Base-by-base conservation (phyloP, 2,888 invertebrate genomes). In the Dasypogon diadema region DNA sequence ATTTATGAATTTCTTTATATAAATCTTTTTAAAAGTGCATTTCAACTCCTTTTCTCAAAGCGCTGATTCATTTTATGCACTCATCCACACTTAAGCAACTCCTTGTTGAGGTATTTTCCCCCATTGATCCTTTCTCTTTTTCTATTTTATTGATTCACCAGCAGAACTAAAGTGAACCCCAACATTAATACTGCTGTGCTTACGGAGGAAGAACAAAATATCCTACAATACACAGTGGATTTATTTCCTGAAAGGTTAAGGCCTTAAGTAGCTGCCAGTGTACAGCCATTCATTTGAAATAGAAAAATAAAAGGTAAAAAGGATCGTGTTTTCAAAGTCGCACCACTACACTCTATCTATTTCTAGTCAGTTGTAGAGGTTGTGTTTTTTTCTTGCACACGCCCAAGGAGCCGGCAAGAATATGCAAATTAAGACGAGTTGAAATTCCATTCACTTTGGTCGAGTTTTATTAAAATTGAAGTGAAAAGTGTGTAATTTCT, bases 391-490 rank as follows among this genome's bases (percentile, higher is more conserved):
- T n/a, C 22, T 14, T 34, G 6, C 37, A 37, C 37, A 60, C 34
- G 18, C 34, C 37, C 37, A 26, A 42, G 42, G n/a, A 12, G 1
- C 42, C 8, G 42, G 60, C 37, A 37, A 37, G 60, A 60, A 37
- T 60, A 60, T 60, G 60, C 60, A 60, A 60, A 60, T 60, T 60
- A 60, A 60, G 60, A 42, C 42, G 42, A 60, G 37, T 60, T 60
- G 37, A 60, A 60, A 60, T 60, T 60, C 60, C 60, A 60, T 60
- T 60, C 21, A 21, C 2, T 60, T 30, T 37, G 60, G 60, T 60
- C 60, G 34, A 60, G 37, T 60, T 60, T 60, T 60, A 60, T 60
- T 60, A 60, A 60, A 60, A 60, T 60, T 60, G 60, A 60, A 60
- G 37, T 37, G 60, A 60, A 60, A 60, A 60, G 60, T 60, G 37